phyloP scores from a whole-genome alignment of 2,888 invertebrate genomes.

The Erebia aethiops region DNA sequence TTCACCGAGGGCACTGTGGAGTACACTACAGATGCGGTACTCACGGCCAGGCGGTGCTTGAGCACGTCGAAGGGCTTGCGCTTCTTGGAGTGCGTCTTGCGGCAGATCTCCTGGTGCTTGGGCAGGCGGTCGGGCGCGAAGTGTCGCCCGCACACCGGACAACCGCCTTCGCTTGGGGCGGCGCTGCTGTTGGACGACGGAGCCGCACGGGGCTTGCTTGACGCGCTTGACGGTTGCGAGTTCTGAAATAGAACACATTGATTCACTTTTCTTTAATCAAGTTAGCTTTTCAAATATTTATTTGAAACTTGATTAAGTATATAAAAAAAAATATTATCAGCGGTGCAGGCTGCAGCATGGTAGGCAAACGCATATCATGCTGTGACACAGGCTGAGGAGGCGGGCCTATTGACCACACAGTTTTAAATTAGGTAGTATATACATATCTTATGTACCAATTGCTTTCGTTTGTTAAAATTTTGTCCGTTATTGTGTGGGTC shows the following conservation, averaged over 20 bases:
- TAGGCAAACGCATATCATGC: too few relatives aligned
- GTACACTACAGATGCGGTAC: slow-evolving; percentile 36
- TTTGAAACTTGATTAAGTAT: too few relatives aligned
- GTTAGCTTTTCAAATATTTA: too few relatives aligned
- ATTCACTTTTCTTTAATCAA: background rate
- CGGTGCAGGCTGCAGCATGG: too few relatives aligned
- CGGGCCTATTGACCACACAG: too few relatives aligned
- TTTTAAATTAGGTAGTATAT: too few relatives aligned
- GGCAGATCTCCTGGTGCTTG: slow-evolving; percentile 93
- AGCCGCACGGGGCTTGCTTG: slow-evolving; percentile 35
- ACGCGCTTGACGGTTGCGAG: slow-evolving; percentile 34
- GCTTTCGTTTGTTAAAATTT: too few relatives aligned
- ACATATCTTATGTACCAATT: too few relatives aligned
- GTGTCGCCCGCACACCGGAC: slow-evolving; percentile 89
- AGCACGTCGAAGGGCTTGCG: slow-evolving; percentile 96
- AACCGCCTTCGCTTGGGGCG: slow-evolving; percentile 64
- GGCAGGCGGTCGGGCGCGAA: slow-evolving; percentile 91
- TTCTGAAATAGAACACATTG: slow-evolving; percentile 34
- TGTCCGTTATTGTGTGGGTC: too few relatives aligned
- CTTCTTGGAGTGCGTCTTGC: slow-evolving; percentile 89
- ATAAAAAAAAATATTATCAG: too few relatives aligned
- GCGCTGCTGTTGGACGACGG: slow-evolving; percentile 30
- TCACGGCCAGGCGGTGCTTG: slow-evolving; percentile 90
- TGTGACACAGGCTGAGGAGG: too few relatives aligned
- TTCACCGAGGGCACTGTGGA: too few relatives aligned